Conservation (phyloP, 53 echinoderm and acorn worm species). For the Stichopus horrens region DNA sequence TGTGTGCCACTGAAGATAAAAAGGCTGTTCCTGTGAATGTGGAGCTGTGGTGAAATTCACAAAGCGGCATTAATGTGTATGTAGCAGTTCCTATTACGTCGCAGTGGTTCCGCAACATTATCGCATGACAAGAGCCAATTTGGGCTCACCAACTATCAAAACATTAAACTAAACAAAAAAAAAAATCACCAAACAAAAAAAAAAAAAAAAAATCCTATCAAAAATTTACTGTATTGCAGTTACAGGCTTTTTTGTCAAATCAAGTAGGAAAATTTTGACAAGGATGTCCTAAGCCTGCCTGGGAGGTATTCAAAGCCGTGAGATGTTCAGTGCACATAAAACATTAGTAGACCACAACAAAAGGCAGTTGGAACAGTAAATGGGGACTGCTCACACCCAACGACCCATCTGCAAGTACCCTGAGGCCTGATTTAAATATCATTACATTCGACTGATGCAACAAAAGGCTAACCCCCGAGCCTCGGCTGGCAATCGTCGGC, state of each 20-base stretch:
- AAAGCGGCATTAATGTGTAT: not conserved
- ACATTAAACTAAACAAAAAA: not conserved
- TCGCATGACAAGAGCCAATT: not conserved
- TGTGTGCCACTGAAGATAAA: not conserved
- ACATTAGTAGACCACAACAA: slow-evolving; percentile 16
- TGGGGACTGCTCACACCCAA: not conserved
- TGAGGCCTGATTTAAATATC: slow-evolving; percentile 28
- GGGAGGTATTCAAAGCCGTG: slow-evolving; percentile 10
- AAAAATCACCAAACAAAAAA: not conserved
- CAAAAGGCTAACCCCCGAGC: not conserved
- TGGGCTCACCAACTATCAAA: not conserved
- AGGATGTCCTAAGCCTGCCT: slow-evolving; percentile 24
- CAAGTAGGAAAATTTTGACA: slow-evolving; percentile 31
- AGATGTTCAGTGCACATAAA: slow-evolving; percentile 42
- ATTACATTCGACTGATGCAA: slow-evolving; percentile 21
- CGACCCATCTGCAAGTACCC: slow-evolving; percentile 20
- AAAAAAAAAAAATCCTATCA: not conserved
- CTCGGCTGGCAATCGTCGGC: slow-evolving; percentile 13
- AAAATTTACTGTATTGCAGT: slow-evolving; percentile 11
- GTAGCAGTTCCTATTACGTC: not conserved
- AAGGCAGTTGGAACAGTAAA: not conserved
- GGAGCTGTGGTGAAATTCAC: not conserved
- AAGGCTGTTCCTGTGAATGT: not conserved
- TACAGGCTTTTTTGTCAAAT: slow-evolving; percentile 39
- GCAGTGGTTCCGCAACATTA: not conserved